A percentile compares a stretch with the other conserved stretches of the same genome.
phyloP scores from a whole-genome alignment of 2,888 invertebrate species.

The Stictocephala bisonia region DNA sequence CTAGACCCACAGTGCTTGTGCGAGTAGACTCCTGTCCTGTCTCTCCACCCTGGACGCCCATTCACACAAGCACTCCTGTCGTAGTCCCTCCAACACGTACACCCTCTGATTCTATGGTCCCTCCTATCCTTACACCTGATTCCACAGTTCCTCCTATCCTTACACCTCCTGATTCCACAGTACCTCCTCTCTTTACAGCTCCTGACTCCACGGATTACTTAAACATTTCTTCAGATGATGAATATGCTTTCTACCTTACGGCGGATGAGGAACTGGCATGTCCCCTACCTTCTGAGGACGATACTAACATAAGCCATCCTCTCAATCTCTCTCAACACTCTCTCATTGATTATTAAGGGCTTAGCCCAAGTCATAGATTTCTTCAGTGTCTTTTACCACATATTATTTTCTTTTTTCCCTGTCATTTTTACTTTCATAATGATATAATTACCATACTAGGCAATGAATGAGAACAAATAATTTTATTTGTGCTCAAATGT shows the following conservation, averaged over 20 bases:
- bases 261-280: slow-evolving; percentile 34
- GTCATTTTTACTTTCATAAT: too few species aligned
- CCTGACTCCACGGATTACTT: neutral
- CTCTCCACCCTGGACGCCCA: slow-evolving; percentile 25
- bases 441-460: too few species aligned
- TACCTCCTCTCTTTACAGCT: neutral
- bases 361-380: too few species aligned
- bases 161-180: too few species aligned
- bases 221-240: too few species aligned
- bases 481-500: too few species aligned
- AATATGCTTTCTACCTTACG: neutral
- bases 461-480: too few species aligned
- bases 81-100: neutral
- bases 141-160: neutral
- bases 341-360: too few species aligned
- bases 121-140: too few species aligned
- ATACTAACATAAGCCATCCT: slow-evolving; percentile 5
- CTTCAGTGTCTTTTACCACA: too few species aligned
- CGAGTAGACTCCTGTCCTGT: slow-evolving; percentile 52
- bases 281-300: slow-evolving; percentile 36
- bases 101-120: neutral
- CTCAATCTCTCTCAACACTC: slow-evolving; percentile 14
- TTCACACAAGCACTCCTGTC: slow-evolving; percentile 7
- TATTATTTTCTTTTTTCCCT: too few species aligned
- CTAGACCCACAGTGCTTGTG: slow-evolving; percentile 55